phyloP scores from a whole-genome alignment of 2,113 vertebrate genomes.

The Suncus etruscus region DNA sequence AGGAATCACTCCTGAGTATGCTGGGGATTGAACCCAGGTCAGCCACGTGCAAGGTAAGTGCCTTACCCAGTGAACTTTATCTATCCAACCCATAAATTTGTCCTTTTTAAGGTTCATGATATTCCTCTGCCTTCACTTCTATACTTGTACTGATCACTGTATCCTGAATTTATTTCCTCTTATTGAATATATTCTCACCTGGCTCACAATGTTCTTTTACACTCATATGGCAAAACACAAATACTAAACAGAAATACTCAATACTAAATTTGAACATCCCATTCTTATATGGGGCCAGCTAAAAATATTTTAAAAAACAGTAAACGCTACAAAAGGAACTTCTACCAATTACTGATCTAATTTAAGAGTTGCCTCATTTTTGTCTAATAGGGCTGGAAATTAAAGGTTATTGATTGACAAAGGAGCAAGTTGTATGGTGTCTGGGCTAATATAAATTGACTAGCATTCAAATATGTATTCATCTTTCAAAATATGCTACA shows the following conservation, averaged over 20 bases:
- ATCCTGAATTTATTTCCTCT: background rate
- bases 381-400: background rate
- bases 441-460: background rate
- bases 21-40: too few relatives aligned
- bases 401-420: conserved; percentile 34
- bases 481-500: background rate
- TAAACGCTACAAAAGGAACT: background rate
- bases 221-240: background rate
- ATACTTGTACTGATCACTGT: background rate
- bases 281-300: background rate
- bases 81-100: too few relatives aligned
- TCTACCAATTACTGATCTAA: background rate
- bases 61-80: too few relatives aligned
- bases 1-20: too few relatives aligned
- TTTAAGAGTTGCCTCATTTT: background rate
- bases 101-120: background rate
- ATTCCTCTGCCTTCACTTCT: background rate
- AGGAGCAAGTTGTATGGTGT: background rate
- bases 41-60: too few relatives aligned
- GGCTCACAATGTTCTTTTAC: background rate
- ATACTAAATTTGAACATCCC: background rate
- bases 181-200: background rate
- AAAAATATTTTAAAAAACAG: conserved; percentile 23
- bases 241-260: background rate
- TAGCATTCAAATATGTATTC: background rate